Evolutionary conservation across 2,113 vertebrate species (phyloP).

Genomic region (Nothocercus nigrocapillus): DNA sequence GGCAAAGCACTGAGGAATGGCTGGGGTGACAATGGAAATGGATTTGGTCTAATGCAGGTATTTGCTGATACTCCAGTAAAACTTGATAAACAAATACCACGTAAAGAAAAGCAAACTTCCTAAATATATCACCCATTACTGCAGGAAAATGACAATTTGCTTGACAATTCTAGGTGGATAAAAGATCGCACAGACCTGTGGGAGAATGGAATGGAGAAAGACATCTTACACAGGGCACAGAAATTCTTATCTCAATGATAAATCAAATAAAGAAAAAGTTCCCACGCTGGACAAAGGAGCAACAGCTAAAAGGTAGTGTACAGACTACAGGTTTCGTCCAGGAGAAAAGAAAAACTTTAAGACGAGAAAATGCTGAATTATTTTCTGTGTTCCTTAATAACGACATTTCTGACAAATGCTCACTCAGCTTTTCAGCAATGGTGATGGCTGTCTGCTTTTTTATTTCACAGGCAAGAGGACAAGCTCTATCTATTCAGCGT

Average conservation of each 20-base stretch:
- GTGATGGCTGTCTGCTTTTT: not conserved
- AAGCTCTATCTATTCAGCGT: not conserved
- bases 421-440: not conserved
- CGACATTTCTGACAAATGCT: not conserved
- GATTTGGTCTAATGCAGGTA: constrained; percentile 86
- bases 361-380: not conserved
- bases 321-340: not conserved
- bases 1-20: constrained; percentile 63
- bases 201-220: constrained; percentile 79
- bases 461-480: not conserved
- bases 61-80: not conserved
- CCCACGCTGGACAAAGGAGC: constrained; percentile 67
- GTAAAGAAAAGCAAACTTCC: not conserved
- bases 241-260: constrained; percentile 69
- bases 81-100: not conserved
- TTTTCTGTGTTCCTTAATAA: not conserved
- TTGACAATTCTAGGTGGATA: constrained; percentile 76
- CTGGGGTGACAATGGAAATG: constrained; percentile 75
- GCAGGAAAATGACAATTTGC: not conserved
- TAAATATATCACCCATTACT: not conserved
- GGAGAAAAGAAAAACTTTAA: not conserved
- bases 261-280: constrained; percentile 70
- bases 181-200: constrained; percentile 3
- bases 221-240: constrained; percentile 75
- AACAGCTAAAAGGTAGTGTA: constrained; percentile 79